Base-by-base conservation (phyloP, 2,113 vertebrate genomes). In the Acanthisitta chloris region DNA sequence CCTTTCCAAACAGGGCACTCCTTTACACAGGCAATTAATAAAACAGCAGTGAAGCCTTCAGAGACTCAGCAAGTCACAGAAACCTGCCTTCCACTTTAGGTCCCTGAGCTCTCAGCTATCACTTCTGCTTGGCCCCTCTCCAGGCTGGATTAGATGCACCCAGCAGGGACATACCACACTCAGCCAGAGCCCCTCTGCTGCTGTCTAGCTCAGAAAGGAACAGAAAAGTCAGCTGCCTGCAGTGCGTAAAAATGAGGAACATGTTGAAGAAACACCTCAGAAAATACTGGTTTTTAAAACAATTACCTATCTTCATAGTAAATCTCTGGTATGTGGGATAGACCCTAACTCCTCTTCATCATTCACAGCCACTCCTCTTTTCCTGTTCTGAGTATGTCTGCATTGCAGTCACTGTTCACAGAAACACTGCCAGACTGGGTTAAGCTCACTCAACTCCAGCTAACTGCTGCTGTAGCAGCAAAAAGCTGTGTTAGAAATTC, bases 401-500 rank as follows among this genome's bases (percentile, higher is more conserved):
- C 96, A 94, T 86, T 95, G 96, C 95, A 97, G 96, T 88, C 49
- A 8, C 55, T 76, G 36, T 21, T 72, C 57, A 64, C 45, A 70
- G 76, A 88, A 69, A 67, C 33, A 10, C 74, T 92, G 92, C 90
- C 94, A 93, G 91, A 3, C 64, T n/a, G 58, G 64, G 82, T 90
- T 83, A 83, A 88, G 64, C 67, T 95, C 61, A 34, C 64, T 78
- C 87, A 61, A 33, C 64, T 83, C 42, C 71, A n/a, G 85, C 86
- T 88, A 90, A 62, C 84, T 89, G 71, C 91, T 95, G 95, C 86
- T 73, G 92, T 45, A 74, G 91, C 83, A 94, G 88, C 36, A 88
- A 73, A 94, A 88, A 67, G 20, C 79, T 81, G 45, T 57, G 38
- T 40, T 61, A 86, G 18, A 62, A 94, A 86, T 80, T 65, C 67